Evolutionary conservation across 1,140 invertebrate species (phyloP).

Genomic region (Heliconius nattereri): DNA sequence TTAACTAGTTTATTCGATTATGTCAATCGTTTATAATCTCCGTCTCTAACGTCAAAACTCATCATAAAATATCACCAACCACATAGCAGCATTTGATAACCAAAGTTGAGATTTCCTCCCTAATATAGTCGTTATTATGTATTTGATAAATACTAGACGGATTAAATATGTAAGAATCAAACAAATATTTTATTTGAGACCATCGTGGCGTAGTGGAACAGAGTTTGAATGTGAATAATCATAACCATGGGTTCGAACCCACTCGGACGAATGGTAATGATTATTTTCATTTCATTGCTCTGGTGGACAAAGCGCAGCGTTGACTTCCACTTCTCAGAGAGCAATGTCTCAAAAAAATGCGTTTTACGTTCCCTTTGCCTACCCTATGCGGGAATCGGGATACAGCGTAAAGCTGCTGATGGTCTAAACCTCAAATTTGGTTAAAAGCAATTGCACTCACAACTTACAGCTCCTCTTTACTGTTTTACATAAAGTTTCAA

Average conservation of each 20-base stretch:
- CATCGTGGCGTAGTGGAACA: neutral
- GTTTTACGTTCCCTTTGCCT: no score
- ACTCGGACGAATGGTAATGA: no score
- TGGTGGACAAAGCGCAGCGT: no score
- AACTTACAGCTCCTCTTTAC: neutral
- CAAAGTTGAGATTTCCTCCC: neutral
- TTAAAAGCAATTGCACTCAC: neutral
- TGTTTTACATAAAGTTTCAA: constrained; percentile 20
- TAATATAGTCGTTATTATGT: neutral
- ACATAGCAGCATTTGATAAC: neutral
- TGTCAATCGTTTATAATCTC: neutral
- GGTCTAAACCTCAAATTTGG: neutral
- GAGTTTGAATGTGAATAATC: no score
- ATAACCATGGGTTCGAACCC: no score
- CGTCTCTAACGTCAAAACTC: constrained; percentile 18
- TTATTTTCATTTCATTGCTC: no score
- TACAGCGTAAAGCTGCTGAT: no score
- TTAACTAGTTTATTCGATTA: neutral
- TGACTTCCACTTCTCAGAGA: no score
- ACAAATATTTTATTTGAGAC: neutral
- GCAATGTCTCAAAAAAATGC: no score
- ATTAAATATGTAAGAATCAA: neutral
- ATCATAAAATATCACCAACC: constrained; percentile 21
- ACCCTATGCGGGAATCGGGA: no score
- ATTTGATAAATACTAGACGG: neutral